Conservation (phyloP, 2,113 vertebrate species). For the Leptobrachium ailaonicum region DNA sequence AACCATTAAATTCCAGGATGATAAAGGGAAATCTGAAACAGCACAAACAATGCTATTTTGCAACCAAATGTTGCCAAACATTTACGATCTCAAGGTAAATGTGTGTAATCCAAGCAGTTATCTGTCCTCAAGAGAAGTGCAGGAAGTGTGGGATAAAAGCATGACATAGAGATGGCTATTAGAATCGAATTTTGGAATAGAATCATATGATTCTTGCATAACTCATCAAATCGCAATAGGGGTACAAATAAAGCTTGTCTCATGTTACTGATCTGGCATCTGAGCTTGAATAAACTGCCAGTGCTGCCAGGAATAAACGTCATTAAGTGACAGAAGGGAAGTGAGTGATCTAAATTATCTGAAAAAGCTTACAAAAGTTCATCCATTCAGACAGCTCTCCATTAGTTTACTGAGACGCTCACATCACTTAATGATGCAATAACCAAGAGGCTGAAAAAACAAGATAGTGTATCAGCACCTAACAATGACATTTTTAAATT, state of each 20-base stretch:
- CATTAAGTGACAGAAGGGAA: not conserved
- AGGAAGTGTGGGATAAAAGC: not conserved
- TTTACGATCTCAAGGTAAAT: not conserved
- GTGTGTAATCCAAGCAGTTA: not conserved
- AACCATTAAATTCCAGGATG: no score
- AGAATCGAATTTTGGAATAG: not conserved
- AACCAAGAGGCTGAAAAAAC: not conserved
- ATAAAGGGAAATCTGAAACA: no score
- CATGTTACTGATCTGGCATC: conserved; percentile 36
- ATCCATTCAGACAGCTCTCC: conserved; percentile 24
- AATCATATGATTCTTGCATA: conserved; percentile 24
- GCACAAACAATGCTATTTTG: not conserved
- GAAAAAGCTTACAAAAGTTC: conserved; percentile 26
- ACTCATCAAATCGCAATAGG: not conserved
- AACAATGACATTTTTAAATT: no score
- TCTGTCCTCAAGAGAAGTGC: not conserved
- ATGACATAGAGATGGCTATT: not conserved
- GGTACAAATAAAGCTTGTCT: conserved; percentile 23
- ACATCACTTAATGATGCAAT: conserved; percentile 3
- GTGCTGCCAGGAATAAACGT: conserved; percentile 36
- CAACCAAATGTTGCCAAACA: not conserved
- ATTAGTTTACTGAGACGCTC: conserved; percentile 1
- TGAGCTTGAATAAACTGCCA: conserved; percentile 18
- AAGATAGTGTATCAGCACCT: no score
- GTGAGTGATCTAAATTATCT: not conserved